Evolutionary conservation across 1,140 invertebrate genomes (phyloP), one percentile per base, ranked within the genome.

Genomic region (Papilio polytes): DNA sequence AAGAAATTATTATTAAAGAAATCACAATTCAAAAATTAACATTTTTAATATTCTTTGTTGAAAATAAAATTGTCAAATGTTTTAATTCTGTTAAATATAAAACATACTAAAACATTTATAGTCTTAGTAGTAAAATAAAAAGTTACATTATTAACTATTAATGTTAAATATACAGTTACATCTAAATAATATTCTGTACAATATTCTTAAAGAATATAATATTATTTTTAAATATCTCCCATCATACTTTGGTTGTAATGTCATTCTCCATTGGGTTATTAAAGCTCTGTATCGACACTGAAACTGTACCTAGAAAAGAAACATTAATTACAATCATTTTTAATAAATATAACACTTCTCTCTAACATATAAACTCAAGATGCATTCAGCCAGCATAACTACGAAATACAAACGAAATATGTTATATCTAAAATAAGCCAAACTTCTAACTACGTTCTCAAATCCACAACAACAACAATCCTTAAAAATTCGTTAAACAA

Each of bases 251-350:
- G 22, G 59, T 63, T 26, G 59, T 26, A 3, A 26, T 63, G 10
- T 31, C 63, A 70, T 70, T 70, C 18, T 70, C 22, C 6, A 66
- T 26, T 31, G 26, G 63, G 31, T 20, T 70, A 70, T 77, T 56
- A 78, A 78, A 9, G 77, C 77, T 78, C 31, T 78, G 77, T 20
- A 78, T 63, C 13, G 77, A 78, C 44, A 78, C 77, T 13, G 77
- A 78, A 12, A 44, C 77, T 44, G 77, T 78, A 63, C 77, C 77
- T 78, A 66, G 77, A 78, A 78, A 36, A 41, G 15, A 78, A 66
- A 10, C 22, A 46, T 20, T 66, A 13, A 15, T 18, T 31, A 31
- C 31, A 1, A 59, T 12, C 36, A 59, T 63, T 51, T 31, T 76
- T 53, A 31, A 70, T 31, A 6, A 13, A 15, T 7, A 15, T 31